Evolutionary conservation across 1,140 invertebrate species (phyloP).

Genomic region (Bombus turneri): DNA sequence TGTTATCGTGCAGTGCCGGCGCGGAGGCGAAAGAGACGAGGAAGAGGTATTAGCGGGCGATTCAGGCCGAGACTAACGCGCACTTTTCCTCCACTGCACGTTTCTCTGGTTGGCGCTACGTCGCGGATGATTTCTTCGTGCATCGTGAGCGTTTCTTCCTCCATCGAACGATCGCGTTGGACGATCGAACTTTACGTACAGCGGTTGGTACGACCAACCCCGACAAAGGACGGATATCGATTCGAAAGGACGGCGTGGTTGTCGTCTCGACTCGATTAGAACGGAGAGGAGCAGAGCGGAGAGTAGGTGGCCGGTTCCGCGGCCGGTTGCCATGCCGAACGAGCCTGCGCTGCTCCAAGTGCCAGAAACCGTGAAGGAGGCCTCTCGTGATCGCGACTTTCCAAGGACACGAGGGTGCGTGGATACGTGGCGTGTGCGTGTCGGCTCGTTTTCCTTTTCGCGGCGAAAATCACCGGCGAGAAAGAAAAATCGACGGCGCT

Average conservation of each 20-base stretch:
- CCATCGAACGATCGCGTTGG: fast-evolving
- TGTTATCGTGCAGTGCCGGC: slow-evolving; percentile 28
- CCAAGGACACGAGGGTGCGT: slow-evolving; percentile 66
- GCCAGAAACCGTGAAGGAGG: slow-evolving; percentile 65
- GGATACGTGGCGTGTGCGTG: slow-evolving; percentile 47
- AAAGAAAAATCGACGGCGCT: slow-evolving; percentile 41
- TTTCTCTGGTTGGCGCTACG: slow-evolving; percentile 72
- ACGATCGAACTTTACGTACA: too few species aligned
- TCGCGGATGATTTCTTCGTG: slow-evolving; percentile 60
- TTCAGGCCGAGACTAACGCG: slow-evolving; percentile 82
- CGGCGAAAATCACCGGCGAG: slow-evolving; percentile 56
- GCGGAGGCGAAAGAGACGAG: slow-evolving; percentile 63
- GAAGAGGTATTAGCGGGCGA: slow-evolving; percentile 78
- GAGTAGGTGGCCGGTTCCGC: slow-evolving; percentile 10
- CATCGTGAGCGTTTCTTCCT: slow-evolving; percentile 32
- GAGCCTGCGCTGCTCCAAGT: slow-evolving; percentile 36
- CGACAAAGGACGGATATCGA: background rate
- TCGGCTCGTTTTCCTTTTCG: slow-evolving; percentile 61
- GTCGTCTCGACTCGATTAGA: slow-evolving; percentile 24
- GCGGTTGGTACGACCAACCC: background rate
- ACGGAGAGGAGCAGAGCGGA: slow-evolving; percentile 4
- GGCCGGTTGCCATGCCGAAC: slow-evolving; percentile 51
- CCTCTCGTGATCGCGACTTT: slow-evolving; percentile 64
- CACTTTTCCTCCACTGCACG: slow-evolving; percentile 80
- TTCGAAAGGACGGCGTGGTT: background rate